Percentiles rank a stretch among this genome's conserved stretches.
Conservation (phyloP, 2,888 invertebrate genomes). For the Ceramica pisi region DNA sequence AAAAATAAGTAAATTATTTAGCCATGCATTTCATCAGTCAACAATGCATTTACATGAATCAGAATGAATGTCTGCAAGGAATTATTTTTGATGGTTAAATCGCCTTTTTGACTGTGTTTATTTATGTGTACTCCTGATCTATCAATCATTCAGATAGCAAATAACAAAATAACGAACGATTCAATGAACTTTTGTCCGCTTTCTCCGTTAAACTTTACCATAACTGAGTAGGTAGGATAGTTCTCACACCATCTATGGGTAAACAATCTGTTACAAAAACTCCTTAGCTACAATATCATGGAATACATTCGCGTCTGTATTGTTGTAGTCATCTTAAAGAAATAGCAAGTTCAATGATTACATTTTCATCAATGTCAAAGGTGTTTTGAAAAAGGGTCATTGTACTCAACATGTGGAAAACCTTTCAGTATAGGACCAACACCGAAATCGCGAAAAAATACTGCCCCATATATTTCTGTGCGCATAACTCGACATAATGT, state of each 20-base stretch:
- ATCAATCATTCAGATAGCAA: constrained; percentile 44
- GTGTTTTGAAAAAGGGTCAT: no score
- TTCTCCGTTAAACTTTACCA: constrained; percentile 5
- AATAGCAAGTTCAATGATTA: neutral
- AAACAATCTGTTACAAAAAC: neutral
- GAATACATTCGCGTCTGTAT: neutral
- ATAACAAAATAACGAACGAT: constrained; percentile 35
- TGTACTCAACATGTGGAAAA: no score
- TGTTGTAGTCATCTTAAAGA: neutral
- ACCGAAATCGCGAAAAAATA: no score
- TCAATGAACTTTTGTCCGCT: constrained; percentile 38
- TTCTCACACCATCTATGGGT: neutral
- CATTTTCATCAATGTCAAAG: no score
- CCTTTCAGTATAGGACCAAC: no score
- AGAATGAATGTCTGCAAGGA: constrained; percentile 4
- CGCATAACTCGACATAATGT: no score
- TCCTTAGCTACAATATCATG: neutral
- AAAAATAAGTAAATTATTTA: constrained; percentile 11
- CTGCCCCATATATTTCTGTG: no score
- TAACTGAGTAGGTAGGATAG: neutral
- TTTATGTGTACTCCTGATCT: constrained; percentile 32
- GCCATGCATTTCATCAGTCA: constrained; percentile 4
- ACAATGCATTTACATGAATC: constrained; percentile 26
- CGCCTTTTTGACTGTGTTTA: constrained; percentile 15
- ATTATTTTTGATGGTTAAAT: constrained; percentile 10